A percentile compares a stretch with the other conserved stretches of the same genome.
Evolutionary conservation across 2,888 invertebrate genomes (phyloP).

Genomic region (Prosapia bicincta): DNA sequence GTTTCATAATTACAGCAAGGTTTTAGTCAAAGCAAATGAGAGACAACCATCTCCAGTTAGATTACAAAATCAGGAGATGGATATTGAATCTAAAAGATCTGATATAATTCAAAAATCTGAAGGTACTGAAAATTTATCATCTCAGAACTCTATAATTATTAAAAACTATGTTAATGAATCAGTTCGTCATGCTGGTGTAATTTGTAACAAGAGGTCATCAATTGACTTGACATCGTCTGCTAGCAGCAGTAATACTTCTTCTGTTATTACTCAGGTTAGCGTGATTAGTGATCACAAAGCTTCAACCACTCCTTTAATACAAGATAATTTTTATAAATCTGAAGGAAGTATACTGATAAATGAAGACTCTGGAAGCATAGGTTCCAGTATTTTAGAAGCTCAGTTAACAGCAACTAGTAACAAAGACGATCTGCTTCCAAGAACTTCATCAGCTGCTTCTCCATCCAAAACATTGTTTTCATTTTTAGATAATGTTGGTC

Average conservation of each 20-base stretch:
- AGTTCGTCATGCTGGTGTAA: slow-evolving; percentile 18
- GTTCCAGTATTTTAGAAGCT: slow-evolving; percentile 38
- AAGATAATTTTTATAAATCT: slow-evolving; percentile 3
- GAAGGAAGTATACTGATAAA: slow-evolving; percentile 1
- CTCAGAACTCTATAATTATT: slow-evolving; percentile 2
- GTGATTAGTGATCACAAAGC: slow-evolving; percentile 13
- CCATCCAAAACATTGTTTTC: slow-evolving; percentile 28
- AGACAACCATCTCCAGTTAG: neutral
- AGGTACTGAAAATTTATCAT: neutral
- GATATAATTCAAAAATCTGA: neutral
- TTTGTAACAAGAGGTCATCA: slow-evolving; percentile 22
- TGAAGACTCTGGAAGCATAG: slow-evolving; percentile 23
- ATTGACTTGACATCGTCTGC: neutral
- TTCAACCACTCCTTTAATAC: too few species aligned
- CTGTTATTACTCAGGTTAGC: slow-evolving; percentile 19
- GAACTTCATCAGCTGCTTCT: slow-evolving; percentile 18
- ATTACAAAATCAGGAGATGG: neutral
- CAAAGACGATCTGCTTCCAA: slow-evolving; percentile 16
- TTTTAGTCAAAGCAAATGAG: slow-evolving; percentile 9
- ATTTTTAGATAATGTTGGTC: slow-evolving; percentile 19
- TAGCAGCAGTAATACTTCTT: slow-evolving; percentile 11
- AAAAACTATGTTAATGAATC: slow-evolving; percentile 19
- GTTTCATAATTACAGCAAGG: slow-evolving; percentile 18
- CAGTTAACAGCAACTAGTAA: slow-evolving; percentile 31
- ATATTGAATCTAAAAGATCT: neutral